These are phyloP conservation scores for Cydia pomonella DNA, from an alignment of 1,140 invertebrate species.

Conservation along the genomic window DNA sequence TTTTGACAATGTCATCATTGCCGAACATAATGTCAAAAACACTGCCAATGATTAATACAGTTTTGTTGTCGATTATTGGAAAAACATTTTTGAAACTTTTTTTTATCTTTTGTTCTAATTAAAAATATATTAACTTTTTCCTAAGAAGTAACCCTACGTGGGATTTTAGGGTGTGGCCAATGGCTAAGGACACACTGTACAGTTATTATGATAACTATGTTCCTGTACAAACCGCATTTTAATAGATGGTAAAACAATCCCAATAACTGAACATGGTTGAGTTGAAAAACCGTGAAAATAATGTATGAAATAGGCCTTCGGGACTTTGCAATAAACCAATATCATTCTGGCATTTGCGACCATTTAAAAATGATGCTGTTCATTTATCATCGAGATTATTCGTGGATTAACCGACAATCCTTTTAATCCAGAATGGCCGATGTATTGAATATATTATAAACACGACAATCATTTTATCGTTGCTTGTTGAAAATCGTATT, in stretches of 20 bases:
- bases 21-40: no score
- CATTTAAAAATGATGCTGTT: neutral
- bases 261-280: neutral
- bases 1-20: no score
- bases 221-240: neutral
- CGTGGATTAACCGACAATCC: neutral
- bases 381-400: conserved; percentile 3
- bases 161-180: no score
- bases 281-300: neutral
- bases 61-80: no score
- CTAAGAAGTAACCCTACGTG: no score
- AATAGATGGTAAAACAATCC: neutral
- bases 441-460: conserved; percentile 6
- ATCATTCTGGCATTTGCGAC: neutral
- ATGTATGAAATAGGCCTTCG: neutral
- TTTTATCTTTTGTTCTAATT: no score
- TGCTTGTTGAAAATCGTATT: neutral
- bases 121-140: no score
- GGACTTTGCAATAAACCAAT: neutral
- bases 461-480: neutral
- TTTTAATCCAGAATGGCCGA: neutral
- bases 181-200: no score
- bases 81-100: no score
- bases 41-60: no score
- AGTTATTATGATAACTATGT: neutral